phyloP scores from a whole-genome alignment of 2,113 vertebrate genomes.

The Chaetodon trifascialis region DNA sequence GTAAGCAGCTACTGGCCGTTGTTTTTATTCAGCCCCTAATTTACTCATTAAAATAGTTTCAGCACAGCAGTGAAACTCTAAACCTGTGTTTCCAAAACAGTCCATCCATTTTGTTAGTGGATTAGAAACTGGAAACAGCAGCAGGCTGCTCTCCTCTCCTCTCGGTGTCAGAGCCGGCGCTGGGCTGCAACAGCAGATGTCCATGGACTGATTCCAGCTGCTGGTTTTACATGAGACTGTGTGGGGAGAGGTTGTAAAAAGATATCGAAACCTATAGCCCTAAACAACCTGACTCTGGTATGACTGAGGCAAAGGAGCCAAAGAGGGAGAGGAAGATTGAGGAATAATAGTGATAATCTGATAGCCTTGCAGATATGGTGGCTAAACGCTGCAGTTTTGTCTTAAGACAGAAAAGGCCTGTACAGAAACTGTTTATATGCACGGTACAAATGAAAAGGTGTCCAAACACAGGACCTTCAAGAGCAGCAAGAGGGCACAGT shows the following conservation, averaged over 20 bases:
- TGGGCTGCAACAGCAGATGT: slow-evolving; percentile 71
- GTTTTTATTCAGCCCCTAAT: slow-evolving; percentile 47
- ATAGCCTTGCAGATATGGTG: background rate
- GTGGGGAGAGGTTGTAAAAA: slow-evolving; percentile 64
- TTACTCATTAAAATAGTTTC: slow-evolving; percentile 62
- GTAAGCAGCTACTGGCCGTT: slow-evolving; percentile 24
- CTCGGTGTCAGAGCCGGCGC: slow-evolving; percentile 46
- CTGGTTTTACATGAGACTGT: slow-evolving; percentile 59
- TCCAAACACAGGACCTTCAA: slow-evolving; percentile 19
- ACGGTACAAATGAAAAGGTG: slow-evolving; percentile 4
- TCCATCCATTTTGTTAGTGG: slow-evolving; percentile 39
- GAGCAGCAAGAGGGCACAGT: slow-evolving; percentile 59
- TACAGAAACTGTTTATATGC: background rate
- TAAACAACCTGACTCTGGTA: slow-evolving; percentile 49
- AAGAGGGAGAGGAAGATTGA: slow-evolving; percentile 5
- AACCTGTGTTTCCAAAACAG: slow-evolving; percentile 67
- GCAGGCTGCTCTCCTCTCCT: slow-evolving; percentile 9
- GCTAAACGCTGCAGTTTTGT: slow-evolving; percentile 22
- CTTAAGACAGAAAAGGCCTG: background rate
- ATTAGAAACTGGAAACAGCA: slow-evolving; percentile 52
- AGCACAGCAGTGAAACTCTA: slow-evolving; percentile 55
- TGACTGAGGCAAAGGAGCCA: slow-evolving; percentile 28
- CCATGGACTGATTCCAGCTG: slow-evolving; percentile 71
- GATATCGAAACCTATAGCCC: slow-evolving; percentile 64
- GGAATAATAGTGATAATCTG: slow-evolving; percentile 19